Evolutionary conservation across 2,113 vertebrate genomes (phyloP).

Genomic region (Felis chaus): DNA sequence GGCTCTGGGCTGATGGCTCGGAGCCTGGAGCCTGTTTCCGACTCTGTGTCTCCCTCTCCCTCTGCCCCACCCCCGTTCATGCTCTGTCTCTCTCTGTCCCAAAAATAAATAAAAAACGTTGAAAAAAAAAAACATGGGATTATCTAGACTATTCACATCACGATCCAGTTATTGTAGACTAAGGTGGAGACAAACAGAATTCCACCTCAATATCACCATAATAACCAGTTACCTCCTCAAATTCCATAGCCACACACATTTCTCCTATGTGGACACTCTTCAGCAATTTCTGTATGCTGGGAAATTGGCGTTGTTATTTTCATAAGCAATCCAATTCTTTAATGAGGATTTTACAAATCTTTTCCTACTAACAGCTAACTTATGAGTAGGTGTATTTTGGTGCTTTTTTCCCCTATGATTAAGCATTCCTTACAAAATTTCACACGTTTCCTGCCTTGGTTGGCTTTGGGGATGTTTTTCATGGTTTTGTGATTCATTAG

Average conservation of each 20-base stretch:
- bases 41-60: no score
- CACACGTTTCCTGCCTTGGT: fast-evolving
- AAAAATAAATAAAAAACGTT: no score
- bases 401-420: neutral
- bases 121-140: no score
- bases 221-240: neutral
- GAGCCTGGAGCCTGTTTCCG: no score
- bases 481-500: neutral
- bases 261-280: neutral
- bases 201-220: neutral
- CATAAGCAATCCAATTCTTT: neutral
- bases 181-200: neutral
- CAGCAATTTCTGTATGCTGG: neutral
- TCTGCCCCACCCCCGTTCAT: no score
- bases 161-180: neutral
- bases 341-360: neutral
- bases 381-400: neutral
- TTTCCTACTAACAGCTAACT: neutral
- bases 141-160: neutral
- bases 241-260: neutral
- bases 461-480: neutral
- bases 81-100: no score
- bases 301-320: neutral
- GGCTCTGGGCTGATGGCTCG: no score
- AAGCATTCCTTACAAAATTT: neutral